These are phyloP conservation scores for Tychaedon coryphoeus DNA, from an alignment of 2,113 vertebrate genomes.

Conservation along the genomic window DNA sequence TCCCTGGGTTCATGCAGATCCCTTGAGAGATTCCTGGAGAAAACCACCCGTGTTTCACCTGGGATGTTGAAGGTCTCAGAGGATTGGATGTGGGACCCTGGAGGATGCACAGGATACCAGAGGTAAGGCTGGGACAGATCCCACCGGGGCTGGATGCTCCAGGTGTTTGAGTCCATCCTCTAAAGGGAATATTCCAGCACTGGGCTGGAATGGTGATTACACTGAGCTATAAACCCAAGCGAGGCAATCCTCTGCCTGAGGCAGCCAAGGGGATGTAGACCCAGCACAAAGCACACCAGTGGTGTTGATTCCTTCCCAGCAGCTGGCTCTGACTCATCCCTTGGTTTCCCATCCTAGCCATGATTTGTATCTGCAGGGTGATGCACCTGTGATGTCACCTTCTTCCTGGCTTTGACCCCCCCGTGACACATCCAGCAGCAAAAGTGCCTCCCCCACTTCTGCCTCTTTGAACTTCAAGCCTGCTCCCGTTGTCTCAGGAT, in stretches of 20 bases:
- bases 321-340: background rate
- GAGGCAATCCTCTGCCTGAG: background rate
- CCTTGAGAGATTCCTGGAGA: background rate
- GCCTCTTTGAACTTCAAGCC: background rate
- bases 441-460: background rate
- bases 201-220: background rate
- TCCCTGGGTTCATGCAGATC: background rate
- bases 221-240: background rate
- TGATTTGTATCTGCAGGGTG: background rate
- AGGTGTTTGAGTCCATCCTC: fast-evolving
- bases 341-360: background rate
- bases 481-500: fast-evolving
- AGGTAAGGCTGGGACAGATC: background rate
- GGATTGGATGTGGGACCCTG: background rate
- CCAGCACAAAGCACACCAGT: background rate
- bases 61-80: background rate
- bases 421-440: fast-evolving
- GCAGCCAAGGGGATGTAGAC: background rate
- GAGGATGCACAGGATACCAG: background rate
- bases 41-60: fast-evolving
- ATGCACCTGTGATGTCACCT: background rate
- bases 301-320: background rate
- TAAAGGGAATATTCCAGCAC: background rate
- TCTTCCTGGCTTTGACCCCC: background rate
- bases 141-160: background rate